These are phyloP conservation scores for Tipula unca DNA, from an alignment of 2,888 invertebrate species.

Conservation along the genomic window DNA sequence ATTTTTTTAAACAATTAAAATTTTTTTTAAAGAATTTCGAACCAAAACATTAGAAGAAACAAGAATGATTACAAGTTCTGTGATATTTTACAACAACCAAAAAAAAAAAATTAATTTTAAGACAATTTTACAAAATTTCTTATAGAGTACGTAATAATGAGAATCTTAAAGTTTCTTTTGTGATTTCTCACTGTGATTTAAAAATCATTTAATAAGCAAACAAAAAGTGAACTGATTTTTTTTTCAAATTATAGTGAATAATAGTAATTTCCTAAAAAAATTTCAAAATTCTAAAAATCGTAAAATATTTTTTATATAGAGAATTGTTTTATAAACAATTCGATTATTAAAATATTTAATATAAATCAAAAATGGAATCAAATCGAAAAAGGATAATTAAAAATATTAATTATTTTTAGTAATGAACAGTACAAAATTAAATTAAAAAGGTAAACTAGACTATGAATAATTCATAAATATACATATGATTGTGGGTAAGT, in stretches of 20 bases:
- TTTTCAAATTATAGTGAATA: not conserved
- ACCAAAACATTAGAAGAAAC: not conserved
- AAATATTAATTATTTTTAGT: not conserved
- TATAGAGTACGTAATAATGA: not conserved
- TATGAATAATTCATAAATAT: not conserved
- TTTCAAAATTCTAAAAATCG: too few species aligned
- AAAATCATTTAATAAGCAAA: not conserved
- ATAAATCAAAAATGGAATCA: not conserved
- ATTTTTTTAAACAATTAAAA: not conserved
- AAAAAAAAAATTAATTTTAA: not conserved
- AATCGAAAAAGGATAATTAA: not conserved
- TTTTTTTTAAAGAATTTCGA: not conserved
- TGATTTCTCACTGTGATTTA: not conserved
- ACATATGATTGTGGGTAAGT: not conserved
- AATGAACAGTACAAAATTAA: not conserved
- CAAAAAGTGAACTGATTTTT: not conserved
- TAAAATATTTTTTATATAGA: not conserved
- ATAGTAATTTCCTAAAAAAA: not conserved
- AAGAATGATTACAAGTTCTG: not conserved
- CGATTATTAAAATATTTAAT: not conserved
- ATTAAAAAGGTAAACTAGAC: not conserved
- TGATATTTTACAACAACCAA: not conserved
- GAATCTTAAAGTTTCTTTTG: not conserved
- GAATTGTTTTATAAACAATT: not conserved
- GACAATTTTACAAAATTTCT: not conserved